phyloP scores from a whole-genome alignment of 2,113 vertebrate species.

The Phaetusa simplex region DNA sequence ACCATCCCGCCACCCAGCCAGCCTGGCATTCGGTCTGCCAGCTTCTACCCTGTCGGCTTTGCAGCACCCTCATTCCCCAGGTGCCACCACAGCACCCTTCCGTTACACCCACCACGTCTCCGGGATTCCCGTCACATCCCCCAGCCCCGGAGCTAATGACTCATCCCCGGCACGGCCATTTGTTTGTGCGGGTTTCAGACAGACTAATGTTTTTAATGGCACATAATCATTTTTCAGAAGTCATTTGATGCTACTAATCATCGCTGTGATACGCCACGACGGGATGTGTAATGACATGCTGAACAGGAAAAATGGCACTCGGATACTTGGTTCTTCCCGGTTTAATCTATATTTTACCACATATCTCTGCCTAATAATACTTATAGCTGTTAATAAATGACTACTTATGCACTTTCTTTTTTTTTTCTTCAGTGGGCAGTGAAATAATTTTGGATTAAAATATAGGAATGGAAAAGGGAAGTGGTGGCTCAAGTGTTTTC shows the following conservation, averaged over 20 bases:
- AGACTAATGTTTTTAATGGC: conserved; percentile 80
- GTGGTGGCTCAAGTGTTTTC: not conserved
- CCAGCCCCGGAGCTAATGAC: conserved; percentile 49
- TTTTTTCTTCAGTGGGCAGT: not conserved
- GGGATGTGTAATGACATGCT: conserved; percentile 67
- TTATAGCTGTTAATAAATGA: conserved; percentile 58
- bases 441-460: not conserved
- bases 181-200: conserved; percentile 75
- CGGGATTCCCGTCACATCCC: conserved; percentile 4
- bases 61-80: not conserved
- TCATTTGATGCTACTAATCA: conserved; percentile 80
- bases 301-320: conserved; percentile 67
- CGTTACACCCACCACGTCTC: not conserved
- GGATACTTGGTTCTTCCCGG: conserved; percentile 9
- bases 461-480: not conserved
- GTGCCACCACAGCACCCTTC: not conserved
- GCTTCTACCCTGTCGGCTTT: rapidly evolving
- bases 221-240: conserved; percentile 80
- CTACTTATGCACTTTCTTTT: not conserved
- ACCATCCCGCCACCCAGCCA: rapidly evolving
- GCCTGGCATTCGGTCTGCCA: rapidly evolving
- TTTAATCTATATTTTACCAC: conserved; percentile 66
- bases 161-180: conserved; percentile 67
- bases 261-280: conserved; percentile 55
- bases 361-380: conserved; percentile 57